Evolutionary conservation across 1,140 invertebrate species (phyloP).

Genomic region (Meteorus sp.): DNA sequence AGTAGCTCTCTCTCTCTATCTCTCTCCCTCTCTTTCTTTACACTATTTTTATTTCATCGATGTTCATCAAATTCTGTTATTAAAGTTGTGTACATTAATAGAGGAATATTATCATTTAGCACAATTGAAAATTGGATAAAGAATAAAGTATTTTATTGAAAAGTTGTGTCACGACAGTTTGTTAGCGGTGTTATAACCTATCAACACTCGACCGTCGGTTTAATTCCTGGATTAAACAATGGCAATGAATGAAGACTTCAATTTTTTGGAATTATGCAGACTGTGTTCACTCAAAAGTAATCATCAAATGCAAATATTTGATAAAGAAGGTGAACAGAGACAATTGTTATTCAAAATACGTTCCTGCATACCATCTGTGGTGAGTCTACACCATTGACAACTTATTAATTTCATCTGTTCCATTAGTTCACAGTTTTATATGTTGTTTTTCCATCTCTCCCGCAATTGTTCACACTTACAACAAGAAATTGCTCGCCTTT

Average conservation of each 20-base stretch:
- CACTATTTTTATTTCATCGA: not conserved
- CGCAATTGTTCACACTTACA: too few species aligned
- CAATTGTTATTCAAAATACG: constrained; percentile 71
- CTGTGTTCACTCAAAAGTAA: constrained; percentile 69
- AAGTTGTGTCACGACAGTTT: not conserved
- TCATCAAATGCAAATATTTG: constrained; percentile 68
- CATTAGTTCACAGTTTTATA: not conserved
- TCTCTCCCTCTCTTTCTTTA: constrained; percentile 3
- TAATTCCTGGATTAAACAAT: constrained; percentile 45
- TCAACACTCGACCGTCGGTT: not conserved
- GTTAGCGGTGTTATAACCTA: constrained; percentile 7
- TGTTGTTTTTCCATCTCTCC: not conserved
- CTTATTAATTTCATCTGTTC: too few species aligned
- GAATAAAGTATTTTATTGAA: not conserved
- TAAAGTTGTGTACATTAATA: too few species aligned
- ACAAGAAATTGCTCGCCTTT: too few species aligned
- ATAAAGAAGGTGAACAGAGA: constrained; percentile 69
- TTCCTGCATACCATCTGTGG: constrained; percentile 67
- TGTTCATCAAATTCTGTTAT: too few species aligned
- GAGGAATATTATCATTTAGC: not conserved
- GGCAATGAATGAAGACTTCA: constrained; percentile 69
- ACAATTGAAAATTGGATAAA: not conserved
- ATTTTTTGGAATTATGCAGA: constrained; percentile 70
- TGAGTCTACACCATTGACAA: too few species aligned
- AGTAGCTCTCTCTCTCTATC: constrained; percentile 24